These are phyloP conservation scores for Plutomurus gul DNA, from an alignment of 1,140 invertebrate species.

Conservation along the genomic window DNA sequence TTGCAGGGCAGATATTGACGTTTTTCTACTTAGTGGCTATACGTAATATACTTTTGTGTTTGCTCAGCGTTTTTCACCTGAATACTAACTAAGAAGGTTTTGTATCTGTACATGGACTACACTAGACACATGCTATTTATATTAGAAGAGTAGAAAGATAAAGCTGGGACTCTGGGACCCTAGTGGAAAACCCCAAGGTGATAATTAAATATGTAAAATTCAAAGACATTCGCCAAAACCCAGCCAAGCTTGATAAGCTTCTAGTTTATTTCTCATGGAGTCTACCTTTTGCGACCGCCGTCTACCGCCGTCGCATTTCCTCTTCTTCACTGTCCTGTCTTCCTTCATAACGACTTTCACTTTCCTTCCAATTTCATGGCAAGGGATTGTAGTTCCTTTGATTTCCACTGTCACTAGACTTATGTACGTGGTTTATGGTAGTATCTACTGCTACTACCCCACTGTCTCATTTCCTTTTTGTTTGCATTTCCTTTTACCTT, in stretches of 20 bases:
- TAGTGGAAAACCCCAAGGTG: slow-evolving; percentile 20
- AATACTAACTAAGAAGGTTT: too few species aligned
- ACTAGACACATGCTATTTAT: too few species aligned
- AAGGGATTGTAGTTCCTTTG: background rate
- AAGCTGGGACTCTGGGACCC: background rate
- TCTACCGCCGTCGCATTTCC: background rate
- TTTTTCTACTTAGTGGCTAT: too few species aligned
- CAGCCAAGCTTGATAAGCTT: background rate
- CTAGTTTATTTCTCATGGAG: background rate
- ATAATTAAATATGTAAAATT: slow-evolving; percentile 43
- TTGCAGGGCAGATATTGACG: too few species aligned
- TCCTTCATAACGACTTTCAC: background rate
- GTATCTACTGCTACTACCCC: background rate
- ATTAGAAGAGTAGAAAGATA: background rate
- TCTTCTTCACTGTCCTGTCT: slow-evolving; percentile 2
- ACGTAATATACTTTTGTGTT: too few species aligned
- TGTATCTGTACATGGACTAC: too few species aligned
- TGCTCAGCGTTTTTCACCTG: too few species aligned
- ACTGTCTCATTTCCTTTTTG: background rate
- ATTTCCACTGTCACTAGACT: too few species aligned
- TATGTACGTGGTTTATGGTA: too few species aligned
- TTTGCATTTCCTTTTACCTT: background rate
- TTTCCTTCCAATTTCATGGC: background rate
- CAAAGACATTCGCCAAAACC: slow-evolving; percentile 21
- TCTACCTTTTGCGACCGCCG: background rate